A percentile compares a stretch with the other conserved stretches of the same genome.
phyloP scores from a whole-genome alignment of 2,797 vertebrate species.

The Crocodylus rhombifer region DNA sequence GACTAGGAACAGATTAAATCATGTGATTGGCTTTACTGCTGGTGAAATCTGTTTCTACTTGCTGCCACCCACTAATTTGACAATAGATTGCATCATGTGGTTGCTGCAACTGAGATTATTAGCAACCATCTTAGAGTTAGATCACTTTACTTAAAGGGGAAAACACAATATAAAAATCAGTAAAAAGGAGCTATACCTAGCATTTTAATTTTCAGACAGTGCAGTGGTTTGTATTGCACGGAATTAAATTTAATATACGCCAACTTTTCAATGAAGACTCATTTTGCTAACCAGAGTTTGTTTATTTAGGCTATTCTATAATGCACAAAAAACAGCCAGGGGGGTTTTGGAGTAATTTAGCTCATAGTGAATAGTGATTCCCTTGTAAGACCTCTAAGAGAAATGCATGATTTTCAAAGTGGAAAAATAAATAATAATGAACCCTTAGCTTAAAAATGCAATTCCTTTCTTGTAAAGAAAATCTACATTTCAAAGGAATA shows the following conservation, averaged over 20 bases:
- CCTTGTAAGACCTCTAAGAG: constrained; percentile 31
- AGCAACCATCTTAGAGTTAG: constrained; percentile 34
- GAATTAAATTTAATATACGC: neutral
- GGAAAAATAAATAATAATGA: constrained; percentile 62
- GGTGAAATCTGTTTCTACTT: constrained; percentile 77
- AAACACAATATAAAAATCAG: constrained; percentile 31
- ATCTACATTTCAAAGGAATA: constrained; percentile 75
- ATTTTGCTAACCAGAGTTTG: constrained; percentile 33
- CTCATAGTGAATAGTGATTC: constrained; percentile 59
- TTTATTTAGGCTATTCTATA: constrained; percentile 43
- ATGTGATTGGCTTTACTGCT: constrained; percentile 40
- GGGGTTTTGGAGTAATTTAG: constrained; percentile 42
- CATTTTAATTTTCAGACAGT: neutral
- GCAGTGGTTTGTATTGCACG: neutral
- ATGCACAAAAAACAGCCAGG: constrained; percentile 8
- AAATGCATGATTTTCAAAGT: constrained; percentile 58
- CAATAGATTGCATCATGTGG: constrained; percentile 60
- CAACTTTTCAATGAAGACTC: neutral
- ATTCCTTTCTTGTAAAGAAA: constrained; percentile 44
- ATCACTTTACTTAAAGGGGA: constrained; percentile 60
- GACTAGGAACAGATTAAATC: constrained; percentile 29
- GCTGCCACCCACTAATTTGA: constrained; percentile 62
- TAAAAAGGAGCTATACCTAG: neutral
- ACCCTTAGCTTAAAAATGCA: constrained; percentile 49
- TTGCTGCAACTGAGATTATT: constrained; percentile 61